phyloP scores from a whole-genome alignment of 2,797 vertebrate genomes.

The Myotis planiceps region DNA sequence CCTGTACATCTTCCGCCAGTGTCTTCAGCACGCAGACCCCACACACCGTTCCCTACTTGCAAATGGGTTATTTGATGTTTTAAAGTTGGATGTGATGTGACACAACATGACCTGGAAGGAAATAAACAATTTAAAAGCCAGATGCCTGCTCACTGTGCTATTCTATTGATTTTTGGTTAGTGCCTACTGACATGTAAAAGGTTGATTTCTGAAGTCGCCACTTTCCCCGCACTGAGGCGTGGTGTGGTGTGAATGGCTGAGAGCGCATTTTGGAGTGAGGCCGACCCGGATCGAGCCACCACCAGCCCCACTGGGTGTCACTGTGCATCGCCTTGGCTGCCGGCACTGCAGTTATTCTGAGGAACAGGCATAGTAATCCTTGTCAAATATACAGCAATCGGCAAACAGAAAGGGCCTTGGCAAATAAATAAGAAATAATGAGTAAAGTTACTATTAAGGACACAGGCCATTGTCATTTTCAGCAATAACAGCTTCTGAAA shows the following conservation, averaged over 20 bases:
- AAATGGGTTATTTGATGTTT: conserved; percentile 70
- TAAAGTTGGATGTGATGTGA: conserved; percentile 65
- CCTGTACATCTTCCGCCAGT: conserved; percentile 67
- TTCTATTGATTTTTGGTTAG: conserved; percentile 61
- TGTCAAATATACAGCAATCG: not conserved
- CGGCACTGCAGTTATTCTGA: not conserved
- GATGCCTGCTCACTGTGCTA: not conserved
- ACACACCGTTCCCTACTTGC: conserved; percentile 73
- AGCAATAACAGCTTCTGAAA: not conserved
- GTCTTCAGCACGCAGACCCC: conserved; percentile 59
- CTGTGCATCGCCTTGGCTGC: not conserved
- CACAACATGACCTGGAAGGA: conserved; percentile 51
- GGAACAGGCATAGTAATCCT: not conserved
- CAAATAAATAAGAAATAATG: not conserved
- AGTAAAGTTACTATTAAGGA: not conserved
- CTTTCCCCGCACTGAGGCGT: not conserved
- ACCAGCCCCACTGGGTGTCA: not conserved
- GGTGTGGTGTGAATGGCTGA: not conserved
- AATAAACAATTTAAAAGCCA: conserved; percentile 67
- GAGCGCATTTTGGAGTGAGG: not conserved
- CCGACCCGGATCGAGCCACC: not conserved
- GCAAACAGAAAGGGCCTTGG: not conserved
- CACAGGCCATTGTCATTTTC: not conserved
- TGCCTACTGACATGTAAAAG: not conserved
- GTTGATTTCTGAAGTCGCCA: not conserved